Evolutionary conservation across 2,797 vertebrate genomes (phyloP), one percentile per base, ranked within the genome.

Genomic region (Enteromius thamalakanensis): DNA sequence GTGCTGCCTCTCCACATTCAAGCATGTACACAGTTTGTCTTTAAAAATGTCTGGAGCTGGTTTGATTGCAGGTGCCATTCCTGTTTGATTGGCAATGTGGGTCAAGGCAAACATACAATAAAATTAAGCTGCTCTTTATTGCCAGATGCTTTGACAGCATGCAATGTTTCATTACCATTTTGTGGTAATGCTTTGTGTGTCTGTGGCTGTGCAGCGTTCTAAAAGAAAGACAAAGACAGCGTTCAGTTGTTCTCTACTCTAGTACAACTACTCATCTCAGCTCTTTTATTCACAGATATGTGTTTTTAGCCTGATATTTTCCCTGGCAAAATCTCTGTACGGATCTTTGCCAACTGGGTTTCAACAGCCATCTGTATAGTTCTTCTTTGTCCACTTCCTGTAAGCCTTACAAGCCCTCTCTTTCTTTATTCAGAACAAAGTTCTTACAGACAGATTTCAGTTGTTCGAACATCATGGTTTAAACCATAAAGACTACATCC

Each of bases 321-420:
- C 53, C 68, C 45, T 65, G 58, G 21, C 45, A 71, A 82, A 83
- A 85, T 79, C 74, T 72, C 67, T 45, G n/a, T 49, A 74, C 87
- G 88, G 87, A 80, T 62, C 19, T 81, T 42, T 11, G 79, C 80
- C 85, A 87, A 71, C 79, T 79, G 67, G 76, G 76, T 85, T 77
- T 85, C 19, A 85, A 84, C 78, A 81, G 75, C 70, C 86, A 80
- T 84, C 79, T 88, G 83, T 32, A 58, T 23, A 69, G 74, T 64
- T 40, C 71, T 81, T 84, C 85, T 85, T 80, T 84, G 88, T 88
- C 82, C 45, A 26, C 26, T 83, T 87, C 58, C 51, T 75, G 47
- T 53, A 81, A 80, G 34, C 81, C 76, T 5, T 23, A 21, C 26
- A 67, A 64, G n/a, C 53, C 65, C 65, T 70, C 32, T 40, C 65